Percentiles rank a stretch among this genome's conserved stretches.
Evolutionary conservation across 2,888 invertebrate species (phyloP).

Genomic region (Synergus gifuensis): DNA sequence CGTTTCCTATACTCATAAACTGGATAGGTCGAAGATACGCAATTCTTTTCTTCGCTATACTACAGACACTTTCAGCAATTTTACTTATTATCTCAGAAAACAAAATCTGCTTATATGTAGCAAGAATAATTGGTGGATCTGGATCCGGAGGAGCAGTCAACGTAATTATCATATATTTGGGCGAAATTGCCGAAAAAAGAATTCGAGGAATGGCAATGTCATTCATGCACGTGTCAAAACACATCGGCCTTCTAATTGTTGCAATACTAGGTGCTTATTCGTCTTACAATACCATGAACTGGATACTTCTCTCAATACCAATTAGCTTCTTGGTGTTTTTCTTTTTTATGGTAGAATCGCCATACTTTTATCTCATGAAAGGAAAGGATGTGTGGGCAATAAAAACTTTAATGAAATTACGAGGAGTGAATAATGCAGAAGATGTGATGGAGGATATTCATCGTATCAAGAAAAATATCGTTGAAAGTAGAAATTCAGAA

Average conservation of each 20-base stretch:
- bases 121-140: conserved; percentile 77
- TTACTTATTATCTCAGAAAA: conserved; percentile 65
- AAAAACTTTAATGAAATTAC: conserved; percentile 80
- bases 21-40: conserved; percentile 68
- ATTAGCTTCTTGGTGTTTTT: conserved; percentile 81
- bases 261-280: conserved; percentile 76
- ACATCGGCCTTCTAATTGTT: conserved; percentile 73
- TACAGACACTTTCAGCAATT: conserved; percentile 67
- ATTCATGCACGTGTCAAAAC: conserved; percentile 79
- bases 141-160: conserved; percentile 78
- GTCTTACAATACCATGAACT: conserved; percentile 79
- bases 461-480: conserved; percentile 79
- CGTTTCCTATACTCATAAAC: conserved; percentile 66
- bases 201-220: conserved; percentile 81
- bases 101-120: conserved; percentile 70
- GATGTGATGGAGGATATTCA: conserved; percentile 81
- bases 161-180: conserved; percentile 80
- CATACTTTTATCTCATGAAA: conserved; percentile 81
- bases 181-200: conserved; percentile 81
- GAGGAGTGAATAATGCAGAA: conserved; percentile 75
- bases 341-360: conserved; percentile 84
- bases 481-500: conserved; percentile 72
- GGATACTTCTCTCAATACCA: conserved; percentile 80
- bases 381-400: conserved; percentile 80
- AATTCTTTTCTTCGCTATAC: conserved; percentile 65